These are phyloP conservation scores for Smutsia gigantea DNA, from an alignment of 2,797 vertebrate genomes.

Conservation along the genomic window DNA sequence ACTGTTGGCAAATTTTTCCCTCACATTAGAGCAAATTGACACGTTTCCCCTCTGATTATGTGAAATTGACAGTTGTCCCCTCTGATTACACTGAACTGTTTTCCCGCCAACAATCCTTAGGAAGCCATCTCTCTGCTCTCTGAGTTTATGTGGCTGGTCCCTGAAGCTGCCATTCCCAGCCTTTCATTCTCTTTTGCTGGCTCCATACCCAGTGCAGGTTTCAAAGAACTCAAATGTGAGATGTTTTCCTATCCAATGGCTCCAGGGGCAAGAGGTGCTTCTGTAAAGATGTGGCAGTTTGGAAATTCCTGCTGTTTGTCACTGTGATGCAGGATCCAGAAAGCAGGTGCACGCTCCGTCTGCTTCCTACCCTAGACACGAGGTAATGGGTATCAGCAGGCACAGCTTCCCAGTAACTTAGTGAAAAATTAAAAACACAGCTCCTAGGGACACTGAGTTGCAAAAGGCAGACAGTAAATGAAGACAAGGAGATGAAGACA, in stretches of 20 bases:
- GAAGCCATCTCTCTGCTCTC: not conserved
- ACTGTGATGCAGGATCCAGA: not conserved
- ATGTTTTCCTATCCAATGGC: not conserved
- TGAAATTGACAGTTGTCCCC: conserved; percentile 29
- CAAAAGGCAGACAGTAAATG: not conserved
- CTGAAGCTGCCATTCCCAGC: conserved; percentile 53
- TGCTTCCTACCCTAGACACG: not conserved
- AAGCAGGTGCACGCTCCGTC: not conserved
- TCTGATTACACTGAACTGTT: conserved; percentile 52
- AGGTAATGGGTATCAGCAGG: not conserved
- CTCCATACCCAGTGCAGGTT: not conserved
- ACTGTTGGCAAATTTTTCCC: conserved; percentile 59
- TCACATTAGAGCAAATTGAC: conserved; percentile 56
- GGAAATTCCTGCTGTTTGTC: conserved; percentile 6
- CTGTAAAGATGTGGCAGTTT: not conserved
- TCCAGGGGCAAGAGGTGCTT: not conserved
- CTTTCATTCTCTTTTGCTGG: conserved; percentile 57
- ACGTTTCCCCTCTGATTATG: not conserved
- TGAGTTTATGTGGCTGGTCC: conserved; percentile 23
- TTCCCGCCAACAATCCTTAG: conserved; percentile 17
- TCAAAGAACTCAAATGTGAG: conserved; percentile 25
- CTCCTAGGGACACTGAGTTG: not conserved
- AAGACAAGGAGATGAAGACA: not conserved
- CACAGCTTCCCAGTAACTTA: not conserved
- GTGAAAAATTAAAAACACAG: not conserved